A percentile compares a stretch with the other conserved stretches of the same genome.
These are phyloP conservation scores for Eristalis tenax DNA, from an alignment of 2,888 invertebrate genomes.

Conservation along the genomic window DNA sequence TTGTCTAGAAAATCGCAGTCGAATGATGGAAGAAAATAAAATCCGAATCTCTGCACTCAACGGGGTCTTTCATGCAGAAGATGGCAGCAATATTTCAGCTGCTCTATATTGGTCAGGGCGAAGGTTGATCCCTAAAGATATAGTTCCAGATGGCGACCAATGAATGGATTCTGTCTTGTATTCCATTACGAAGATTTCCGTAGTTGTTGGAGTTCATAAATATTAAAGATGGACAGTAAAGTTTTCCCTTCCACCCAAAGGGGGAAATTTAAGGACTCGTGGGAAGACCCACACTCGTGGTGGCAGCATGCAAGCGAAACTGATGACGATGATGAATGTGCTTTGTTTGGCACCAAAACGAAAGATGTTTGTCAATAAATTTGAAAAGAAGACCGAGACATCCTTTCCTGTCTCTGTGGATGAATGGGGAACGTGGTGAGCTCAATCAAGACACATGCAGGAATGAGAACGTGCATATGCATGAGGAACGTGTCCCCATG, in stretches of 20 bases:
- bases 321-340: not conserved
- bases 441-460: not conserved
- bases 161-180: not conserved
- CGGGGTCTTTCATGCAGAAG: not conserved
- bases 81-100: not conserved
- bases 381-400: not conserved
- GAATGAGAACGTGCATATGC: not conserved
- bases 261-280: not conserved
- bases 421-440: not conserved
- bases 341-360: not conserved
- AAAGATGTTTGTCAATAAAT: constrained; percentile 3
- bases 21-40: not conserved
- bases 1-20: not conserved
- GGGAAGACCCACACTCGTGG: not conserved
- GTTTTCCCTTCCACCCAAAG: not conserved
- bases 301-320: not conserved
- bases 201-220: constrained; percentile 38
- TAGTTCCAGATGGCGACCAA: not conserved
- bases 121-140: not conserved
- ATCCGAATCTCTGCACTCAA: not conserved
- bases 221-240: constrained; percentile 25
- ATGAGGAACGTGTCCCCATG: not conserved
- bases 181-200: not conserved
- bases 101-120: not conserved
- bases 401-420: not conserved